Conservation (phyloP, 2,888 invertebrate genomes). For the Dyspetes luteomarginatus region DNA sequence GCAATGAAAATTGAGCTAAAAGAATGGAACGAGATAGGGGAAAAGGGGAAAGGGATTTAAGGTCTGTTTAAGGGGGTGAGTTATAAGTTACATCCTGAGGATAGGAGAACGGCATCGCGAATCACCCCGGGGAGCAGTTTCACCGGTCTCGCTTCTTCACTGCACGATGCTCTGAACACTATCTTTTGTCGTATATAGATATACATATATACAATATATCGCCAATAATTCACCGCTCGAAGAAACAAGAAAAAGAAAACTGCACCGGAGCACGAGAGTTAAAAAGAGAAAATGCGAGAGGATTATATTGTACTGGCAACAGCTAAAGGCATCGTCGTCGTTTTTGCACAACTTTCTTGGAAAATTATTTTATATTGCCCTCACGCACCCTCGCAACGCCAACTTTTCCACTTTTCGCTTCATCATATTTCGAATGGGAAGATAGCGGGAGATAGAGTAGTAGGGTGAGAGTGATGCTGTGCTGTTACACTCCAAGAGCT, state of each 20-base stretch:
- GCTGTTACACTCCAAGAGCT: slow-evolving; percentile 9
- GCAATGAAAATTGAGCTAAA: background rate
- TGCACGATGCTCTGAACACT: slow-evolving; percentile 2
- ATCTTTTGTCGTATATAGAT: slow-evolving; percentile 32
- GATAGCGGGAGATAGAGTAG: slow-evolving; percentile 26
- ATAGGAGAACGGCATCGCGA: slow-evolving; percentile 55
- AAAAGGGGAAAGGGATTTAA: slow-evolving; percentile 40
- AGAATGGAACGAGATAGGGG: slow-evolving; percentile 2
- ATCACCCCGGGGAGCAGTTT: slow-evolving; percentile 60
- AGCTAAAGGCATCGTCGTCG: slow-evolving; percentile 59
- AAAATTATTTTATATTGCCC: slow-evolving; percentile 70
- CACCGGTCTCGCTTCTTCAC: slow-evolving; percentile 53
- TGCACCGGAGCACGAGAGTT: slow-evolving; percentile 25
- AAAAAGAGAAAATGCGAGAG: slow-evolving; percentile 41
- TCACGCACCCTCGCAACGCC: slow-evolving; percentile 29
- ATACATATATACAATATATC: slow-evolving; percentile 1
- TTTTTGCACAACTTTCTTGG: slow-evolving; percentile 48
- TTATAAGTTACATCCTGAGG: slow-evolving; percentile 56
- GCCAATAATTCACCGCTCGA: slow-evolving; percentile 13
- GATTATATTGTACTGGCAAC: slow-evolving; percentile 51
- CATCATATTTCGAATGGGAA: slow-evolving; percentile 52
- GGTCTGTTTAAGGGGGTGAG: slow-evolving; percentile 53
- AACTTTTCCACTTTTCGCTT: slow-evolving; percentile 61
- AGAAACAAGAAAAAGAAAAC: slow-evolving; percentile 30
- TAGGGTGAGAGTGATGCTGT: slow-evolving; percentile 4